Conservation (phyloP, 2,113 vertebrate genomes). For the Steatornis caripensis region DNA sequence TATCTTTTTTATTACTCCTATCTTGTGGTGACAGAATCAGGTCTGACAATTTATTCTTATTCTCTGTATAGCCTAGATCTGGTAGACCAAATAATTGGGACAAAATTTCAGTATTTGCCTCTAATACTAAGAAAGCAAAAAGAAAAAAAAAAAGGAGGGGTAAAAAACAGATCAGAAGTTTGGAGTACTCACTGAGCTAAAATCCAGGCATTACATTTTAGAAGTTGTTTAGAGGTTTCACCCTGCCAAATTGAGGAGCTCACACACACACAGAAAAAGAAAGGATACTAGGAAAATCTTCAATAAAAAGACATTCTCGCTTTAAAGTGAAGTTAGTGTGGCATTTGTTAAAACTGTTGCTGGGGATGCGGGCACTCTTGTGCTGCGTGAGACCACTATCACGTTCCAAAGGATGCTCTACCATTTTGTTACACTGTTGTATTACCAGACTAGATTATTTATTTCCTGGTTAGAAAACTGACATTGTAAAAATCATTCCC, state of each 20-base stretch:
- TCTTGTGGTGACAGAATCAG: not conserved
- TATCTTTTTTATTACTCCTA: not conserved
- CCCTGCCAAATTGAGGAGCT: not conserved
- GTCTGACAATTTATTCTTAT: not conserved
- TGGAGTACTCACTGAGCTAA: not conserved
- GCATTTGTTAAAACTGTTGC: not conserved
- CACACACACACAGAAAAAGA: not conserved
- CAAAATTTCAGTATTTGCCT: not conserved
- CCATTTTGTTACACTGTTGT: not conserved
- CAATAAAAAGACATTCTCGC: not conserved
- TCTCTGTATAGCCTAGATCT: not conserved
- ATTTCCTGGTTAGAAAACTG: not conserved
- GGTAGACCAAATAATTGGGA: not conserved
- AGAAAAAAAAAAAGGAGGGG: fast-evolving
- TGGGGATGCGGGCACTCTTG: not conserved
- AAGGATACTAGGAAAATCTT: not conserved
- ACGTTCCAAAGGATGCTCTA: not conserved
- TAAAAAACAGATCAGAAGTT: not conserved
- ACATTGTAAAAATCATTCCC: not conserved
- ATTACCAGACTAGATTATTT: not conserved
- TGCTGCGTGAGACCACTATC: not conserved
- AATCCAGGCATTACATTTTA: not conserved
- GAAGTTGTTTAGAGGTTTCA: not conserved
- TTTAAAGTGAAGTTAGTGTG: not conserved
- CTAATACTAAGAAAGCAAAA: not conserved